Base-by-base conservation (phyloP, 2,113 vertebrate genomes). In the Chelonoidis abingdonii region DNA sequence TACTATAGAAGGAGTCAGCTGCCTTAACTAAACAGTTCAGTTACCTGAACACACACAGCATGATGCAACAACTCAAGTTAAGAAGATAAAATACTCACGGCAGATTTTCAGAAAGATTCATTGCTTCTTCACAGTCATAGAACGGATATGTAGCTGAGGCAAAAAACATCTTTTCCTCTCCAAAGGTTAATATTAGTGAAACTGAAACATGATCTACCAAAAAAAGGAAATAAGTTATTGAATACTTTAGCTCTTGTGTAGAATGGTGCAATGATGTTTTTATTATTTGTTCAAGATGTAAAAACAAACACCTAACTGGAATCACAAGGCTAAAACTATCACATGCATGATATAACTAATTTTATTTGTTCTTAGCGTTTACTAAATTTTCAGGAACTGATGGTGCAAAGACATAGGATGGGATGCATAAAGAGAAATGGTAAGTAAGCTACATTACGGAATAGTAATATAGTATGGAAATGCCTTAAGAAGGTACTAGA, bases 101-200 rank as follows among this genome's bases (percentile, higher is more conserved):
- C 49, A 98, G 98, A 95, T 99, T 99, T 98, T 97, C 97, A 56
- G 97, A 96, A 85, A 98, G 98, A 97, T 98, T 98, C 97, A 98
- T 98, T 9, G 99, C 99, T 5, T 99, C 98, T 13, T 98, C 97
- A 85, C 99, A 99, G 97, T 99, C 99, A 69, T 99, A 99, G 98
- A 99, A 99, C 69, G 98, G 98, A 91, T 99, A 99, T 90, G 97
- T 98, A 91, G 98, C 98, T 5, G 98, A 98, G 0, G 99, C 99
- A 95, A 99, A 98, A 96, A 99, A 98, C 96, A 99, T 97, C 1
- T 84, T 95, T 50, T 96, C 95, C 1, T 97, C 96, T 80, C 94
- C 97, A 94, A 98, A 98, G 6, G 98, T 98, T 80, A 99, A 97
- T 80, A 86, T 95, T 85, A 99, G 88, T 17, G 95, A 92, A 97